These are phyloP conservation scores for Alviniconcha strummeri DNA, from an alignment of 2,888 invertebrate species.

Conservation along the genomic window DNA sequence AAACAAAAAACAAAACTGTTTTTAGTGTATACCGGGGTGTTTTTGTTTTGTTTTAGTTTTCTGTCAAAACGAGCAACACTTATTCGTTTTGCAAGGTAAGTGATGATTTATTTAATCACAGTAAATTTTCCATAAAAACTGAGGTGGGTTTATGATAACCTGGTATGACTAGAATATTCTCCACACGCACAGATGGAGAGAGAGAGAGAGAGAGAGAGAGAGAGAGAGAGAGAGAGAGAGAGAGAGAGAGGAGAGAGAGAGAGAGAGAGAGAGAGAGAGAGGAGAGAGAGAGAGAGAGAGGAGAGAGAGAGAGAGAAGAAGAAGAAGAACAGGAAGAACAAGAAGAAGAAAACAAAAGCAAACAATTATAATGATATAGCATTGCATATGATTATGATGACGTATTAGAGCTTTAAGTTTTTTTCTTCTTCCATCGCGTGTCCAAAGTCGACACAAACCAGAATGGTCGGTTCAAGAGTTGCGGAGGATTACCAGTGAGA, in stretches of 20 bases:
- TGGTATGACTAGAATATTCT: not conserved
- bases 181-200: not conserved
- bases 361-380: no score
- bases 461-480: not conserved
- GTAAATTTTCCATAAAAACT: no score
- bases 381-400: not conserved
- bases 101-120: no score
- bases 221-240: not conserved
- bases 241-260: not conserved
- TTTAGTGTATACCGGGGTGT: no score
- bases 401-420: not conserved
- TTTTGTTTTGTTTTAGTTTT: not conserved
- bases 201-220: not conserved
- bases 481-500: no score
- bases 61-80: not conserved
- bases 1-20: no score
- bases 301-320: not conserved
- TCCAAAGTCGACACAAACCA: no score
- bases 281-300: not conserved
- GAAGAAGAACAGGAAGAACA: not conserved
- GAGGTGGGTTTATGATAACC: not conserved
- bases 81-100: not conserved
- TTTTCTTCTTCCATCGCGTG: no score
- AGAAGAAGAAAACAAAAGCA: no score
- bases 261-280: not conserved